Evolutionary conservation across 2,888 invertebrate species (phyloP).

Genomic region (Synanthedon tipuliformis): DNA sequence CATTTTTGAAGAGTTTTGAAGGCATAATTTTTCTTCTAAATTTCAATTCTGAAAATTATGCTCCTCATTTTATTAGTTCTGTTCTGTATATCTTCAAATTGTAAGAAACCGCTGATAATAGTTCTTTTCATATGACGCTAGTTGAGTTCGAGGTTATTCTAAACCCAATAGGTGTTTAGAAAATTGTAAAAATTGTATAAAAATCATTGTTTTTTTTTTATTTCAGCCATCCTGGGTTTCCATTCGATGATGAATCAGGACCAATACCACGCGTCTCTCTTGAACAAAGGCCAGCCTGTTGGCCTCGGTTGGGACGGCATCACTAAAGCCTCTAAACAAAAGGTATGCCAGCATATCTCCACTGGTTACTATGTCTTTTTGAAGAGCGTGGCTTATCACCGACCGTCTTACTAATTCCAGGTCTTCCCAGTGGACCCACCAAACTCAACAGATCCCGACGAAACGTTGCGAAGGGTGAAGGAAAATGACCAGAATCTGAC

Average conservation of each 20-base stretch:
- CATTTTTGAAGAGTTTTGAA: no score
- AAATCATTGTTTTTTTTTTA: not conserved
- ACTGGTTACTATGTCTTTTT: not conserved
- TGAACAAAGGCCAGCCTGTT: conserved; percentile 91
- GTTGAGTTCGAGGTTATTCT: no score
- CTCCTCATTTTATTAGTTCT: no score
- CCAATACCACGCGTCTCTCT: conserved; percentile 96
- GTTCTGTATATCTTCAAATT: no score
- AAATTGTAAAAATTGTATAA: no score
- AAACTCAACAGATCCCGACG: conserved; percentile 95
- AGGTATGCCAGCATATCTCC: conserved; percentile 49
- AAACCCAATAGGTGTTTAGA: no score
- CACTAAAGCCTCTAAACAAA: conserved; percentile 92
- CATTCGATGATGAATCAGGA: conserved; percentile 99
- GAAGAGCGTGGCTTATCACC: no score
- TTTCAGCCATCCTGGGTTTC: conserved; percentile 95
- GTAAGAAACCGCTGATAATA: no score
- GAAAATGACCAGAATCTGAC: conserved; percentile 89
- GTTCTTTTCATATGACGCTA: no score
- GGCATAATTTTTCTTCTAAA: no score
- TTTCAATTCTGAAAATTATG: no score
- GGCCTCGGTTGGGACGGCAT: conserved; percentile 95
- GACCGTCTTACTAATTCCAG: conserved; percentile 14
- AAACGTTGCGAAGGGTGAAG: conserved; percentile 88
- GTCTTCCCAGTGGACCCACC: conserved; percentile 94